Base-by-base conservation (phyloP, 1,140 invertebrate genomes). In the Lithobius niger region DNA sequence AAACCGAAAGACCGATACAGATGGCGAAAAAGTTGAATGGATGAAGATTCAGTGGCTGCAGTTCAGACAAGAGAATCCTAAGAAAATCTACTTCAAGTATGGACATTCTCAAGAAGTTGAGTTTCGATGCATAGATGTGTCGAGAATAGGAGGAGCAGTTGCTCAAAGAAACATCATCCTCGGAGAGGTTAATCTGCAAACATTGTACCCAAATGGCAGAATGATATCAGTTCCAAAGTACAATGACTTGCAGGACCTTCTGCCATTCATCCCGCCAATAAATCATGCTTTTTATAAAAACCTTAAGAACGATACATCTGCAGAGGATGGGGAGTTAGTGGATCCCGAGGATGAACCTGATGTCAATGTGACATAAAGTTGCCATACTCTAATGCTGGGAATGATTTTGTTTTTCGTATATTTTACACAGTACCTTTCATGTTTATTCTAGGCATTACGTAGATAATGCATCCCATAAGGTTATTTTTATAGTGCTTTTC, bases 11-110 rank as follows among this genome's bases (percentile, higher is more conserved):
- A 49, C 4, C 22, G 27, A 44, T 13, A 25, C 27, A 10, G 16
- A 51, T 15, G 26, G 49, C 19, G 21, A n/a, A 36, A 51, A 51
- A 51, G 16, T n/a, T 6, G 49, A 36, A 36, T 36, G 31, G 31
- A 10, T 36, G 31, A 36, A 36, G n/a, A n/a, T 36, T n/a, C 31
- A 6, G n/a, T 36, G 31, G 31, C 6, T 36, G 6, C 31, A 36
- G n/a, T 36, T 36, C 31, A 6, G 31, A 36, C 6, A 36, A n/a
- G 6, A 6, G 6, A 36, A n/a, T 36, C 6, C 31, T 10, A 36
- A 36, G 31, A 36, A n/a, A n/a, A n/a, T n/a, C n/a, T 36, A n/a
- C 31, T 36, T n/a, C n/a, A 10, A 36, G 31, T 36, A 36, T 36
- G 31, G 6, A 36, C 31, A 36, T n/a, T 10, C 6, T n/a, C 6